Percentiles rank a stretch among this genome's conserved stretches.
Evolutionary conservation across 2,888 invertebrate species (phyloP).

Genomic region (Melieria picta): DNA sequence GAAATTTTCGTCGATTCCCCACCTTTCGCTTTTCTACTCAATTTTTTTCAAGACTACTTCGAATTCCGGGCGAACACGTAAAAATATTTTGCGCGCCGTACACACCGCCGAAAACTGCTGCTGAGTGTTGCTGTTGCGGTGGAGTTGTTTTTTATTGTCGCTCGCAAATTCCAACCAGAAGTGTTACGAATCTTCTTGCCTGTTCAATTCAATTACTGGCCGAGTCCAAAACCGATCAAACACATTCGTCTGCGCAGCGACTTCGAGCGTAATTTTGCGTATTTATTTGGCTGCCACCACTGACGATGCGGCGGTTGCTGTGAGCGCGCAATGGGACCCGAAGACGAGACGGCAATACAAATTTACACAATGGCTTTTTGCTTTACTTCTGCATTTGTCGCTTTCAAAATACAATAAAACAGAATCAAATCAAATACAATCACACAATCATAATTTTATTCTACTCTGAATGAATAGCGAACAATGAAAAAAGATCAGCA

Average conservation of each 20-base stretch:
- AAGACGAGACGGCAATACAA: conserved; percentile 46
- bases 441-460: conserved; percentile 27
- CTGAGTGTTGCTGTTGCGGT: too few relatives aligned
- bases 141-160: too few relatives aligned
- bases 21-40: conserved; percentile 2
- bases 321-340: conserved; percentile 37
- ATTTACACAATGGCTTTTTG: background rate
- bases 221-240: conserved; percentile 36
- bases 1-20: conserved; percentile 6
- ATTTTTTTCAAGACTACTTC: conserved; percentile 8
- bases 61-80: background rate
- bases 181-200: conserved; percentile 23
- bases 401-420: conserved; percentile 2
- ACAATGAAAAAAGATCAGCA: conserved; percentile 23
- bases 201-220: conserved; percentile 32
- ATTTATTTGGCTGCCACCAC: conserved; percentile 41
- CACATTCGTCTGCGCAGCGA: conserved; percentile 36
- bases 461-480: conserved; percentile 26
- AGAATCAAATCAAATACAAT: conserved; percentile 10
- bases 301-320: conserved; percentile 47
- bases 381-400: conserved; percentile 7
- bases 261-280: background rate
- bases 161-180: background rate
- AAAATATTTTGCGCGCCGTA: conserved; percentile 22
- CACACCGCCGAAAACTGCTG: too few relatives aligned